Evolutionary conservation across 2,888 invertebrate species (phyloP).

Genomic region (Pollenia griseotomentosa): DNA sequence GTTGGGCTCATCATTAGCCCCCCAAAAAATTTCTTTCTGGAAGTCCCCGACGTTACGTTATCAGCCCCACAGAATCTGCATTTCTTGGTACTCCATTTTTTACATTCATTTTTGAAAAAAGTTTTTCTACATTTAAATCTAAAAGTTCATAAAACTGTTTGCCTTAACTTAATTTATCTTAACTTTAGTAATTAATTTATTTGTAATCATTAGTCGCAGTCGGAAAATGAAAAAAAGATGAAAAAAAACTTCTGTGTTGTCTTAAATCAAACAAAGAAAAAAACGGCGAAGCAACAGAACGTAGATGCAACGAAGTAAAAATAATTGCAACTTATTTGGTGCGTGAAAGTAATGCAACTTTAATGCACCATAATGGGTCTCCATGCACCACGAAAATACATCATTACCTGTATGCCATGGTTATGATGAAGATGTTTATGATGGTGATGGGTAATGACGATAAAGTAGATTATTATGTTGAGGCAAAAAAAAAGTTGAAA

Average conservation of each 20-base stretch:
- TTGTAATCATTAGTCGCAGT: conserved; percentile 61
- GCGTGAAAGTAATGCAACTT: conserved; percentile 73
- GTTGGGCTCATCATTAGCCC: too few species aligned
- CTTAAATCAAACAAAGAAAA: conserved; percentile 13
- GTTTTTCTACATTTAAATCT: neutral
- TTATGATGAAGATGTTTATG: neutral
- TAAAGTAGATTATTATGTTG: conserved; percentile 19
- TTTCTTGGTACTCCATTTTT: too few species aligned
- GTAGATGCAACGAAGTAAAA: conserved; percentile 66
- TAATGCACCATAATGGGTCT: conserved; percentile 66
- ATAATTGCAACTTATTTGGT: conserved; percentile 73
- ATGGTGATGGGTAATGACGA: conserved; percentile 6
- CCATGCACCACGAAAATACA: conserved; percentile 56
- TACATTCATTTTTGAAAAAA: neutral
- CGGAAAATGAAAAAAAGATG: conserved; percentile 2
- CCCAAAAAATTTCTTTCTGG: too few species aligned
- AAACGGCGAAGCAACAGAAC: conserved; percentile 34
- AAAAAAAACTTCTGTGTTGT: conserved; percentile 35
- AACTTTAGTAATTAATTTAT: conserved; percentile 56
- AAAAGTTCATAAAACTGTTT: conserved; percentile 59
- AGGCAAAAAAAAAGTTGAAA: neutral
- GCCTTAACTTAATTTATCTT: conserved; percentile 26
- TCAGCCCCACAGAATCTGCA: too few species aligned
- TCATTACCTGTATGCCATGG: conserved; percentile 43
- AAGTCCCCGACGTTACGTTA: too few species aligned